Evolutionary conservation across 2,888 invertebrate genomes (phyloP), one percentile per base, ranked within the genome.

Genomic region (Argyra leucocephala): DNA sequence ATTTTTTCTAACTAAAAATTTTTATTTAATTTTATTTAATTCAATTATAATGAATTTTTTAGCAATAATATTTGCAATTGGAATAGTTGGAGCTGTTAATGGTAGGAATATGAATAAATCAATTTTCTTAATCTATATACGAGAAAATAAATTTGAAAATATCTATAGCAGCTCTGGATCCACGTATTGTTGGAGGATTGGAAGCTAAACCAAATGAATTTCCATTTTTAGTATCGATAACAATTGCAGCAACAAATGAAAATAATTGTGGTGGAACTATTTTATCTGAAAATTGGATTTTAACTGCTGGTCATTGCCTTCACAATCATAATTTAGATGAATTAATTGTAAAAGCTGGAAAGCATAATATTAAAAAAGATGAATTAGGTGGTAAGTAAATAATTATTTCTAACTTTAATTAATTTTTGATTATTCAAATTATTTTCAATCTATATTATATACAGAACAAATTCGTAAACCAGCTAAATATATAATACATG

Each of bases 231-330:
- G 63, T 63, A 31, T 59, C 65, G 10, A 57, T 65, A 22, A 61
- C 65, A 22, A 22, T 63, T 1, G 26, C 37, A 18, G 59, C n/a
- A 3, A 62, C 65, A 18, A 59, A 37, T 10, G 36, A 36, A n/a
- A 58, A 37, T 60, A 62, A 65, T 24, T 65, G 65, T 24, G 65
- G 65, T n/a, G 65, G 65, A 59, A 59, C 65, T 15, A 65, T 65
- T 36, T 21, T 65, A 15, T 36, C 62, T 22, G 60, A 65, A 5
- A 58, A 62, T 21, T 65, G 59, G 58, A 63, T 65, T 4, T 24
- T 65, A 26, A 65, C 65, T 21, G 65, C 65, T 15, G 65, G 58
- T 15, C 65, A 65, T 60, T 65, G 65, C 24, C 62, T 65, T 24
- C 37, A 37, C 26, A 24, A 48, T 23, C 36, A 65, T 24, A 62